Evolutionary conservation across 2,888 invertebrate species (phyloP).

Genomic region (Periphyllus acericola): DNA sequence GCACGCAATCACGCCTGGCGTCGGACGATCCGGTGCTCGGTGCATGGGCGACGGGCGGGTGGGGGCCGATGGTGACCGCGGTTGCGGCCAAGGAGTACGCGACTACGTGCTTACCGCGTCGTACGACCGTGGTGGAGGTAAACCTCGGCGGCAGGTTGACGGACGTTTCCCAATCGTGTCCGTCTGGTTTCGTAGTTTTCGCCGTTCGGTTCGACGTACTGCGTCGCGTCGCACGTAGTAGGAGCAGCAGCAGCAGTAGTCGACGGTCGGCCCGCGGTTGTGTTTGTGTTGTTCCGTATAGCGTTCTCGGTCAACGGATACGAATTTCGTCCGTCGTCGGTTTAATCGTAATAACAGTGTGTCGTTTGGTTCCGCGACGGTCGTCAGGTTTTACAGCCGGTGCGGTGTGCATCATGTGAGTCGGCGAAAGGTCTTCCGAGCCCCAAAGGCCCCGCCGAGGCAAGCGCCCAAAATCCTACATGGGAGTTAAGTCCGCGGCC

Average conservation of each 20-base stretch:
- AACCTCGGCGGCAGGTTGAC: slow-evolving; percentile 1
- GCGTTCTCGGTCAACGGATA: no score
- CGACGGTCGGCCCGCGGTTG: background rate
- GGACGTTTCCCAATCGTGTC: slow-evolving; percentile 17
- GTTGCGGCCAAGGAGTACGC: background rate
- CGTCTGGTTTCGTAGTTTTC: slow-evolving; percentile 20
- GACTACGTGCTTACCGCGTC: background rate
- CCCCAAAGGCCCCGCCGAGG: no score
- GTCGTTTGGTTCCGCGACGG: no score
- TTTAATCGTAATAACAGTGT: no score
- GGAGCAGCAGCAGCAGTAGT: background rate
- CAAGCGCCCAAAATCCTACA: no score
- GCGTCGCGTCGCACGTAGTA: background rate
- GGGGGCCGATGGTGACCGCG: background rate
- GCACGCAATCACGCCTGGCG: background rate
- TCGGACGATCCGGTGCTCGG: background rate
- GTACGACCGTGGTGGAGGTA: background rate
- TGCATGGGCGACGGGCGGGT: background rate
- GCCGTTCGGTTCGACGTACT: slow-evolving; percentile 10
- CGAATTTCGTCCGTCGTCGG: no score
- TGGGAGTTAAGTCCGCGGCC: no score
- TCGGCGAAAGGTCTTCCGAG: no score
- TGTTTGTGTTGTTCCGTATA: no score
- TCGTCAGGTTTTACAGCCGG: no score
- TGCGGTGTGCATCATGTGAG: no score